These are phyloP conservation scores for Fulmarus glacialis DNA, from an alignment of 2,113 vertebrate genomes.

Conservation along the genomic window DNA sequence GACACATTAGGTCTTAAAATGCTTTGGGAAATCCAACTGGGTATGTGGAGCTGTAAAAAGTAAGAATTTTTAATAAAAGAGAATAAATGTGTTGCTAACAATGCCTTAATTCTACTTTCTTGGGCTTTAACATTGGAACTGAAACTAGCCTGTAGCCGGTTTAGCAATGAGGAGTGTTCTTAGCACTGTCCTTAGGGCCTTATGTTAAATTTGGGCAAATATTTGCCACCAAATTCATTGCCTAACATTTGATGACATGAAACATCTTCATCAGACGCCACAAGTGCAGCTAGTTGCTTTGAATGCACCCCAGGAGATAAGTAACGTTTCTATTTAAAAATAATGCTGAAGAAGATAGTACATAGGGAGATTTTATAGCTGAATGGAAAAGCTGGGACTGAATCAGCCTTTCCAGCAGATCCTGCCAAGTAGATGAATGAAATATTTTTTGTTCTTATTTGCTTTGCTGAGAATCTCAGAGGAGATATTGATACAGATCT, in stretches of 20 bases:
- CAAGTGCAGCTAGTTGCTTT: neutral
- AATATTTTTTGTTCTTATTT: slow-evolving; percentile 12
- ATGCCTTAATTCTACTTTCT: neutral
- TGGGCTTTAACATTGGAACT: neutral
- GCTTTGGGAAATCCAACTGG: neutral
- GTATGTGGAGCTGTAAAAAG: neutral
- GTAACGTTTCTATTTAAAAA: neutral
- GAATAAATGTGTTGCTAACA: neutral
- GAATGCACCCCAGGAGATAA: neutral
- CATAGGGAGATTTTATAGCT: neutral
- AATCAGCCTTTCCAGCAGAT: neutral
- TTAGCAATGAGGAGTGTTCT: neutral
- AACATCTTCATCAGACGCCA: neutral
- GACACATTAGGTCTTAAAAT: neutral
- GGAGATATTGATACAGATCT: neutral
- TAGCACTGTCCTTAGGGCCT: neutral
- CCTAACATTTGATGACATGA: neutral
- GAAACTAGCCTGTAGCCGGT: neutral
- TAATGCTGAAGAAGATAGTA: neutral
- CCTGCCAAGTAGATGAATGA: slow-evolving; percentile 17
- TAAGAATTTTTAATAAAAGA: neutral
- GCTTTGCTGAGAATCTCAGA: neutral
- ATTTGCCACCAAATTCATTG: neutral
- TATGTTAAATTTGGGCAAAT: neutral
- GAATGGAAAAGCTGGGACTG: slow-evolving; percentile 16